Evolutionary conservation across 2,888 invertebrate genomes (phyloP).

Genomic region (Eupeodes luniger): DNA sequence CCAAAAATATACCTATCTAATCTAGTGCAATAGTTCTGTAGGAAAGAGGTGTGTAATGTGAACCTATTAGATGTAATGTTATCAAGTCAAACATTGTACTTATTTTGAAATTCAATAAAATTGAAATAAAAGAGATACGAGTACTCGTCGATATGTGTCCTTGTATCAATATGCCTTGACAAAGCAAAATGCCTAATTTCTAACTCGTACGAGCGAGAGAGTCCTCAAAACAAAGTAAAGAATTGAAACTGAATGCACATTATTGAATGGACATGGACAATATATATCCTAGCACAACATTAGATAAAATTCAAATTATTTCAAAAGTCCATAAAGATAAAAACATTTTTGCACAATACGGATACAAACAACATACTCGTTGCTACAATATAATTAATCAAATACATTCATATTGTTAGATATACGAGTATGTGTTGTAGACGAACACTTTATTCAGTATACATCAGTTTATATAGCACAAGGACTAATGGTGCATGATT

Average conservation of each 20-base stretch:
- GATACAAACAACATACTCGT: no score
- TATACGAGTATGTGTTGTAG: no score
- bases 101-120: slow-evolving; percentile 20
- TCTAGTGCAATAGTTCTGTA: no score
- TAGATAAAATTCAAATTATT: slow-evolving; percentile 33
- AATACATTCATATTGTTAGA: no score
- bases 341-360: no score
- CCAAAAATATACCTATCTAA: no score
- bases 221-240: not conserved
- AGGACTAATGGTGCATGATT: slow-evolving; percentile 44
- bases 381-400: no score
- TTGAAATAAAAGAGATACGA: not conserved
- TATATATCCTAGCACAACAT: no score
- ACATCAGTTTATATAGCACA: not conserved
- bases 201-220: not conserved
- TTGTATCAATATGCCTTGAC: slow-evolving; percentile 30
- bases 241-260: no score
- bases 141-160: not conserved
- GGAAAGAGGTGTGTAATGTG: no score
- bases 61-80: not conserved
- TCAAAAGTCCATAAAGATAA: not conserved
- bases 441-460: no score
- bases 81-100: not conserved
- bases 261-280: no score
- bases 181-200: slow-evolving; percentile 32